Evolutionary conservation across 2,113 vertebrate species (phyloP), one percentile per base, ranked within the genome.

Genomic region (Chaetodon auriga): DNA sequence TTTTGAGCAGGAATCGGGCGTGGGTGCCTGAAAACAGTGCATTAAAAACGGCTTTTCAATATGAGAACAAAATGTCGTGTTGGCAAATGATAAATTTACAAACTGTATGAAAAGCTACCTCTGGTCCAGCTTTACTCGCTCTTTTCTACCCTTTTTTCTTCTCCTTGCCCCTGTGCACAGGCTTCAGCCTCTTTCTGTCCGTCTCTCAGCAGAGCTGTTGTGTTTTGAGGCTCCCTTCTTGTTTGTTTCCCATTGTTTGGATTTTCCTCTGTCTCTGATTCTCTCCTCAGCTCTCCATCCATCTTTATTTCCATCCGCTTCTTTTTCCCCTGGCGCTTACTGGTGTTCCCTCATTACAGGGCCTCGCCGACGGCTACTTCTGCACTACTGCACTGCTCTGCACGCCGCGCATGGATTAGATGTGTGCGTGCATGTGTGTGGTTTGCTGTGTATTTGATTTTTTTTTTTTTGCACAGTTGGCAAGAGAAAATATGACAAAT

Each of bases 301-400:
- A 81, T 89, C 78, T 83, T 70, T 91, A 49, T 82, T 84, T 92
- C 89, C 78, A 77, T 81, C 66, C 7, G 11, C 36, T n/a, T 74
- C 51, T 48, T 85, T 79, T 84, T 57, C 74, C 81, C 76, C 75
- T 74, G 81, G 75, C 74, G 36, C 61, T 82, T 36, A 11, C 70
- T 72, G 88, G 91, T 81, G 78, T 84, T 90, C 86, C 89, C 87
- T 87, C 46, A 83, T 92, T 90, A 84, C 72, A 19, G 58, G 49
- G 71, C 71, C 66, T 90, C 5, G 55, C 83, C 69, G 11, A 23
- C 45, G 45, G 80, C 83, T 79, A 41, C 68, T 78, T 74, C 75
- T 30, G 30, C 30, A 30, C 70, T 11, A 4, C 75, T 48, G 65
- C 79, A 80, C 46, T 54, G 7, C 35, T 78, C 78, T 73, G 64